Evolutionary conservation across 2,797 vertebrate species (phyloP).

Genomic region (Cirrhinus mrigala): DNA sequence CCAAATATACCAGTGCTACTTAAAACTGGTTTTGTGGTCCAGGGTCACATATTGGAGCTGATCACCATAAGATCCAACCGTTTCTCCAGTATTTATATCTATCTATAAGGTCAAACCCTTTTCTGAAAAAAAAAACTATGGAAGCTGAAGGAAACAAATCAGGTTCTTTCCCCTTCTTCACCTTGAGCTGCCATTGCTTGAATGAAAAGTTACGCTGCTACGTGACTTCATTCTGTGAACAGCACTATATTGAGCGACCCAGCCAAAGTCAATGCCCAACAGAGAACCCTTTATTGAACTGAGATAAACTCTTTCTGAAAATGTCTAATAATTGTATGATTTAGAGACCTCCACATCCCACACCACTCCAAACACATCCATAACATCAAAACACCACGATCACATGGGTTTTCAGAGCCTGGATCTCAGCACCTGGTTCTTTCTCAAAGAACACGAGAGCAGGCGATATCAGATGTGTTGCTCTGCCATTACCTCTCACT

Average conservation of each 20-base stretch:
- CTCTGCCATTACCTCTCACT: background rate
- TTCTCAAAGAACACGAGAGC: background rate
- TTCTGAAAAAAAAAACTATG: background rate
- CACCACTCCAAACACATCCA: background rate
- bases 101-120: background rate
- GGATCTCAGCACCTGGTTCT: conserved; percentile 6
- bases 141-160: conserved; percentile 6
- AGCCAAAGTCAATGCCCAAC: conserved; percentile 2
- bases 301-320: conserved; percentile 28
- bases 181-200: conserved; percentile 6
- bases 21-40: too few relatives aligned
- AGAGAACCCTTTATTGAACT: conserved; percentile 11
- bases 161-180: background rate
- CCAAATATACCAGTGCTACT: too few relatives aligned
- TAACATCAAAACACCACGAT: background rate
- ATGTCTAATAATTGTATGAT: conserved; percentile 2
- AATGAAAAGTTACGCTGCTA: background rate
- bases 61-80: background rate
- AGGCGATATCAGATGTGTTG: background rate
- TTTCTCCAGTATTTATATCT: background rate
- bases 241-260: background rate
- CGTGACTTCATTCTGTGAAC: conserved; percentile 10
- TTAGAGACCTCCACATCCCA: conserved; percentile 7
- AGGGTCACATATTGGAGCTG: background rate
- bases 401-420: background rate